Base-by-base conservation (phyloP, 37 sponge, comb jelly and placozoan species). In the Geodia barretti region DNA sequence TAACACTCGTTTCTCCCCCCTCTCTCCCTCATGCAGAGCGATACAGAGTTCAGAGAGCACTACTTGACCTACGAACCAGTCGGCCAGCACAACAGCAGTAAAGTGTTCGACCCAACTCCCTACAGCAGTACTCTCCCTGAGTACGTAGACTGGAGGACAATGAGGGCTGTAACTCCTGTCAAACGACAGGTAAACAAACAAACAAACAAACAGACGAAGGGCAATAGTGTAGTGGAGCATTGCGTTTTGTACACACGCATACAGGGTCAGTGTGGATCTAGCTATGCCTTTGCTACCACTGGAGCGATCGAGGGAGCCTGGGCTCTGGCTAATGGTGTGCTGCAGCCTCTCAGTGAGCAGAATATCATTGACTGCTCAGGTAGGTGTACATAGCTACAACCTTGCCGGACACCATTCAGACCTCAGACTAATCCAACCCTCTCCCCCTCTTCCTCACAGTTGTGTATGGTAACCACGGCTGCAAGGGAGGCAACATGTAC, bases 301-400 rank as follows among this genome's bases (percentile, higher is more conserved):
- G 97, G 95, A 8, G 60, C 85, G 1, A 79, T 96, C 19, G 95
- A 96, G 71, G 91, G 96, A 21, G 64, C 70, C 28, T 84, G 84
- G 28, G 40, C 78, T 35, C 39, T 83, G 62, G 68, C 73, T 30
- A 78, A 70, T 64, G 93, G 91, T 31, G 60, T 41, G 2, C 75
- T 89, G 38, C 63, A 67, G 0, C 47, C 84, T 3, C 82, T 96
- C 23, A 94, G 95, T 73, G 98, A 97, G 60, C 98, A 97, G 80
- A 90, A 97, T 70, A 84, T 97, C 62, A 81, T 97, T 5, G 98
- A 97, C 70, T 97, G 98, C 78, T 95, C 95, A 41, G 66, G 78
- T 68, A 43, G 2, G 8, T 47, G 35, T 70, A 25, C 36, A 32
- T 25, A 36, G 24, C 24, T 70, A n/a, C 26, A 29, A 25, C 23